Conservation (phyloP, 2,888 invertebrate species). For the Macropis europaea region DNA sequence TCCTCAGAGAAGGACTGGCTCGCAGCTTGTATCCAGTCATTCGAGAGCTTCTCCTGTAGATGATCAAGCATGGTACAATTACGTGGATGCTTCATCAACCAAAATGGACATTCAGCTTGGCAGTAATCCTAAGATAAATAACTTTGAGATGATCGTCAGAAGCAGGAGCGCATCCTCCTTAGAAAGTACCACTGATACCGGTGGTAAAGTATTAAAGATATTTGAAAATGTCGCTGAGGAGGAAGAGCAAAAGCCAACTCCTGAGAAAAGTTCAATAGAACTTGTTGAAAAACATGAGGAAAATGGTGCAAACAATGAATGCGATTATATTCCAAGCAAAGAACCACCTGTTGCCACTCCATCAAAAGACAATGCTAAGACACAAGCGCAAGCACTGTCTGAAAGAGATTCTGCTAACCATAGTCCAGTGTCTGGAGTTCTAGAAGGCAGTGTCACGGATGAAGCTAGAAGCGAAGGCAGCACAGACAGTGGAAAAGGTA, state of each 20-base stretch:
- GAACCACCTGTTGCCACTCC: not conserved
- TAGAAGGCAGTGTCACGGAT: slow-evolving; percentile 80
- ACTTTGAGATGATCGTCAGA: slow-evolving; percentile 64
- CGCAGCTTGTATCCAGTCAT: slow-evolving; percentile 54
- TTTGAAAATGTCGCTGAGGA: slow-evolving; percentile 48
- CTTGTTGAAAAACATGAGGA: not conserved
- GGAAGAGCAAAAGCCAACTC: slow-evolving; percentile 55
- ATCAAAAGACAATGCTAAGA: slow-evolving; percentile 12
- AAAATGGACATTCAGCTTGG: slow-evolving; percentile 63
- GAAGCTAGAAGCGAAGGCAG: slow-evolving; percentile 83
- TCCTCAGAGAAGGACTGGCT: slow-evolving; percentile 61
- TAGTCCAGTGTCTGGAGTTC: slow-evolving; percentile 87
- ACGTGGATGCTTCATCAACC: slow-evolving; percentile 51
- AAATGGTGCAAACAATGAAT: not conserved
- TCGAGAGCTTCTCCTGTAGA: slow-evolving; percentile 17
- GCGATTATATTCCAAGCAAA: slow-evolving; percentile 1
- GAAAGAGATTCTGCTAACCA: slow-evolving; percentile 89
- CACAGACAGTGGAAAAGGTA: slow-evolving; percentile 92
- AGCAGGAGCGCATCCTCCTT: slow-evolving; percentile 39
- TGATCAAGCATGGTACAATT: slow-evolving; percentile 62
- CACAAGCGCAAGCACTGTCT: slow-evolving; percentile 73
- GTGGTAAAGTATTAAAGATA: slow-evolving; percentile 22
- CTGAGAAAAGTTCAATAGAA: slow-evolving; percentile 59
- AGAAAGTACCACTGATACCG: not conserved
- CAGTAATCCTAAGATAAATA: slow-evolving; percentile 67